phyloP scores from a whole-genome alignment of 1,140 invertebrate genomes.

The Potamilus streckersoni region DNA sequence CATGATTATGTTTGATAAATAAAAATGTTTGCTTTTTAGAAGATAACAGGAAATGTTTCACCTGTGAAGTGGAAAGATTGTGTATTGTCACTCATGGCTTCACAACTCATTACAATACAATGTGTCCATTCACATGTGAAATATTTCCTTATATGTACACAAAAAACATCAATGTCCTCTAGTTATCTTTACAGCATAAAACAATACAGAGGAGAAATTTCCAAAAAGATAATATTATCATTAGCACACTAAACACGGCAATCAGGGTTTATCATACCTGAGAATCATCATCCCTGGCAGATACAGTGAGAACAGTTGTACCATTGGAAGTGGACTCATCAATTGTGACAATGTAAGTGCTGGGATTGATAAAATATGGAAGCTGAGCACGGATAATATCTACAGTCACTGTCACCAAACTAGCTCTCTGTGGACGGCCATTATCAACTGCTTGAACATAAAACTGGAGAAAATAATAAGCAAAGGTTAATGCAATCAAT shows the following conservation, averaged over 20 bases:
- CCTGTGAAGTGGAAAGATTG: too few relatives aligned
- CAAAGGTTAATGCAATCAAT: too few relatives aligned
- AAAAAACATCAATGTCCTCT: not conserved
- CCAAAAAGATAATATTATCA: too few relatives aligned
- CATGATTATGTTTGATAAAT: too few relatives aligned
- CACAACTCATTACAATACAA: too few relatives aligned
- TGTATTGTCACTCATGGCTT: too few relatives aligned
- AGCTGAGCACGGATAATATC: conserved; percentile 25
- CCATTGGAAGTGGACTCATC: conserved; percentile 23
- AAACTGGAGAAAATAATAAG: conserved; percentile 23
- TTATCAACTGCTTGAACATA: conserved; percentile 35
- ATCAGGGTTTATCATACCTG: conserved; percentile 15
- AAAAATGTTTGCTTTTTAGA: too few relatives aligned
- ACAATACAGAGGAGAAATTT: not conserved
- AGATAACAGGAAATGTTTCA: too few relatives aligned
- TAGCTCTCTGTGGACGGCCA: conserved; percentile 12
- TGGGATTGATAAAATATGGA: conserved; percentile 31
- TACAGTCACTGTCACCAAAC: conserved; percentile 30
- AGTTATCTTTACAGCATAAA: not conserved
- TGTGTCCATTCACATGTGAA: not conserved
- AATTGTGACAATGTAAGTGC: conserved; percentile 19
- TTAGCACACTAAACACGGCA: too few relatives aligned
- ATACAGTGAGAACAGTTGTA: conserved; percentile 28
- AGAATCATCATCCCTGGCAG: conserved; percentile 36
- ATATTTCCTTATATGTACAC: not conserved